Percentiles rank a stretch among this genome's conserved stretches.
phyloP scores from a whole-genome alignment of 2,888 invertebrate genomes.

The Rambutsinella grinnellia region DNA sequence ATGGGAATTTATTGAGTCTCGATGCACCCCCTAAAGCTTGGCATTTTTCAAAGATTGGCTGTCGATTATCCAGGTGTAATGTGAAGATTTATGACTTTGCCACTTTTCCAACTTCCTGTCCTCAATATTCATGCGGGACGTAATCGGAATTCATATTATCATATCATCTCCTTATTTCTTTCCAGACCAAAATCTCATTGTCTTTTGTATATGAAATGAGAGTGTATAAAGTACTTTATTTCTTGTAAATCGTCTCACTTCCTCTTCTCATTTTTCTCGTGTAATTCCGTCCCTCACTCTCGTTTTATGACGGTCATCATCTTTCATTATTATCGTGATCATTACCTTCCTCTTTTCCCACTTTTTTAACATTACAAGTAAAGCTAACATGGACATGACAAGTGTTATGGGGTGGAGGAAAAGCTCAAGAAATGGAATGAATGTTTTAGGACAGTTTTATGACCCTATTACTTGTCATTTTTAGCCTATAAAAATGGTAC shows the following conservation, averaged over 20 bases:
- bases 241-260: not conserved
- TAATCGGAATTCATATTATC: not conserved
- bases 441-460: constrained; percentile 21
- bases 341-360: constrained; percentile 3
- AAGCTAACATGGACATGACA: constrained; percentile 26
- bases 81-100: not conserved
- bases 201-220: not conserved
- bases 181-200: not conserved
- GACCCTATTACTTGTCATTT: constrained; percentile 41
- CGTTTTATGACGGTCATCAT: constrained; percentile 48
- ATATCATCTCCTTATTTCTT: not conserved
- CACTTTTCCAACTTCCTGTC: not conserved
- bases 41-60: not conserved
- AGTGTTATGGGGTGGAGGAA: not conserved
- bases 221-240: not conserved
- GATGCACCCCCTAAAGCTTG: not conserved
- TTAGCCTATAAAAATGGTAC: constrained; percentile 39
- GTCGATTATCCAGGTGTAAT: not conserved
- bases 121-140: not conserved
- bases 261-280: not conserved
- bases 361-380: not conserved
- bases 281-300: constrained; percentile 4
- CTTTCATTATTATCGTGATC: constrained; percentile 45
- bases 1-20: not conserved
- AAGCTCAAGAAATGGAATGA: not conserved